phyloP scores from a whole-genome alignment of 2,113 vertebrate genomes.

The Malurus alboscapulatus region DNA sequence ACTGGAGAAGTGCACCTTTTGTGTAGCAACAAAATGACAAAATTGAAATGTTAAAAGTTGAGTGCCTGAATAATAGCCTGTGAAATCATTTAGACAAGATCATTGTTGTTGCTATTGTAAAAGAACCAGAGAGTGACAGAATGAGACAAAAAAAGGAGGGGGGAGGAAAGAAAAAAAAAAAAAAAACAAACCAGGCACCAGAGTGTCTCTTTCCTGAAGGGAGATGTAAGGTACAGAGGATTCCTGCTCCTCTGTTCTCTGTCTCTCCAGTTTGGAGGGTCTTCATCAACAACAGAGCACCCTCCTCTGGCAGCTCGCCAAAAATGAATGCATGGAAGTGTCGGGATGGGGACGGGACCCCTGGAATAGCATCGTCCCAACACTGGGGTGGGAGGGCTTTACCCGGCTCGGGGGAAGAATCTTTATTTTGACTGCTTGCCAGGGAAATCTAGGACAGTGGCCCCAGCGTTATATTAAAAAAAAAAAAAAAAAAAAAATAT shows the following conservation, averaged over 20 bases:
- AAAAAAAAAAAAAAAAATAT: background rate
- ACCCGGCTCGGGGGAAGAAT: fast-evolving
- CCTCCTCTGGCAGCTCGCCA: constrained; percentile 83
- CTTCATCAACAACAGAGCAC: constrained; percentile 79
- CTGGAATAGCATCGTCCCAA: fast-evolving
- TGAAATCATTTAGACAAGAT: constrained; percentile 83
- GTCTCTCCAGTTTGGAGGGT: constrained; percentile 36
- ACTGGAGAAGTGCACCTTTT: constrained; percentile 80
- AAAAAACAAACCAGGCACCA: background rate
- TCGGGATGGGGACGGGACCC: background rate
- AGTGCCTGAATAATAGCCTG: constrained; percentile 82
- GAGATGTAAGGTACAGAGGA: constrained; percentile 55
- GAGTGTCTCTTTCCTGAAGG: constrained; percentile 51
- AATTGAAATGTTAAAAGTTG: constrained; percentile 84
- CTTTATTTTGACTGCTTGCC: background rate
- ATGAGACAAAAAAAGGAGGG: constrained; percentile 51
- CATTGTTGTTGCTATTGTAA: constrained; percentile 77
- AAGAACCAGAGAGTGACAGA: constrained; percentile 75
- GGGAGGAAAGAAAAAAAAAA: background rate
- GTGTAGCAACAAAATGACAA: constrained; percentile 81
- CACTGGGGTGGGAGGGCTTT: background rate
- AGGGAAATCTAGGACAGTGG: constrained; percentile 26
- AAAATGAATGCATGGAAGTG: constrained; percentile 62
- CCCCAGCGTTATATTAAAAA: background rate
- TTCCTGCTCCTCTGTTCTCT: constrained; percentile 27